Conservation (phyloP, 2,797 vertebrate species). For the Labroides dimidiatus region DNA sequence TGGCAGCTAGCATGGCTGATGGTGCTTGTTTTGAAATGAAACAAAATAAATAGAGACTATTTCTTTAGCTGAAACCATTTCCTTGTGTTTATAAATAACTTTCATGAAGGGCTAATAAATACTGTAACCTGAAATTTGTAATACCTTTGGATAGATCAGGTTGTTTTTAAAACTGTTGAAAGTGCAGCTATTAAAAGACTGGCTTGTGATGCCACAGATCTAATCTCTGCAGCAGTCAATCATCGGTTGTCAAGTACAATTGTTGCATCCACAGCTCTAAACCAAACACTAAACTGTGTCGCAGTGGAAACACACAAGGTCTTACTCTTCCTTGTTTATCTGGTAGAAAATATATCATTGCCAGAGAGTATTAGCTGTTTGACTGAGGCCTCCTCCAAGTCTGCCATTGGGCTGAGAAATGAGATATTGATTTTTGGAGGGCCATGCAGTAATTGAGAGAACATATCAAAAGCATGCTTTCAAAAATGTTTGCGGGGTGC, state of each 20-base stretch:
- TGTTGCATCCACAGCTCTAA: slow-evolving; percentile 12
- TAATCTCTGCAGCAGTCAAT: slow-evolving; percentile 37
- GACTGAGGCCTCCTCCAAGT: slow-evolving; percentile 75
- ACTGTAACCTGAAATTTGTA: no score
- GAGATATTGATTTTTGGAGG: slow-evolving; percentile 84
- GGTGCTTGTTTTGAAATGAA: no score
- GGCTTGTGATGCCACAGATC: slow-evolving; percentile 17
- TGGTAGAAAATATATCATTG: slow-evolving; percentile 70
- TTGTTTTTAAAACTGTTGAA: background rate
- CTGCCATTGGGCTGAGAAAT: slow-evolving; percentile 85
- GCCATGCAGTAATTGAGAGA: slow-evolving; percentile 73
- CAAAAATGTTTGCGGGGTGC: slow-evolving; percentile 57
- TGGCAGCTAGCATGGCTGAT: background rate
- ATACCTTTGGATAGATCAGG: no score
- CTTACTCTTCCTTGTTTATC: slow-evolving; percentile 68
- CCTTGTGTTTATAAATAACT: no score
- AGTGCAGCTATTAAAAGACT: slow-evolving; percentile 13
- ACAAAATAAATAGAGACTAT: no score
- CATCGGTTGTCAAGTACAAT: slow-evolving; percentile 7
- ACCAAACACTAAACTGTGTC: slow-evolving; percentile 12
- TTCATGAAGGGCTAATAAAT: no score
- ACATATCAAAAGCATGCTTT: slow-evolving; percentile 72
- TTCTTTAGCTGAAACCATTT: no score
- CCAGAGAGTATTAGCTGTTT: slow-evolving; percentile 72
- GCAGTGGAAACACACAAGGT: slow-evolving; percentile 73